Conservation (phyloP, 2,113 vertebrate genomes). For the Hydrolagus affinis region DNA sequence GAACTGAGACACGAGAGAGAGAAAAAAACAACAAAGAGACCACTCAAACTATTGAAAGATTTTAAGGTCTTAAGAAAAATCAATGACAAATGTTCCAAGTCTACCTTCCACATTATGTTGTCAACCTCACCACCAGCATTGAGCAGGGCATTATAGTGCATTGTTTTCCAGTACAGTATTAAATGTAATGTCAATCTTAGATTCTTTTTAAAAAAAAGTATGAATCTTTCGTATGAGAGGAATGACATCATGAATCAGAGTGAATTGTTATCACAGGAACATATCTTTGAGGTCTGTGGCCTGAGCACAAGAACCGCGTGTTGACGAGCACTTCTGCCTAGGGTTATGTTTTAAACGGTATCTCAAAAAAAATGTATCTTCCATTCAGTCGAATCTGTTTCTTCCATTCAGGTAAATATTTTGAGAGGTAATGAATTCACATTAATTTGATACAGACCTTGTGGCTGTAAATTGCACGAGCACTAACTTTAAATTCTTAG, state of each 20-base stretch:
- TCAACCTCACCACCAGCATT: background rate
- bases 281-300: background rate
- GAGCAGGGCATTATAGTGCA: background rate
- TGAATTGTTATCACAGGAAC: background rate
- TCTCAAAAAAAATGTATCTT: background rate
- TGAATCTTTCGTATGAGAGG: background rate
- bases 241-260: no score
- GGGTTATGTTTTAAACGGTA: background rate
- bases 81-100: slow-evolving; percentile 22
- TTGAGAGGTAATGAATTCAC: no score
- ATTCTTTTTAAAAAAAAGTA: background rate
- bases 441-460: no score
- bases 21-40: background rate
- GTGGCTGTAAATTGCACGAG: no score
- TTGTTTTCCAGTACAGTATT: slow-evolving; percentile 1
- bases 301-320: background rate
- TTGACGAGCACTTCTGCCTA: background rate
- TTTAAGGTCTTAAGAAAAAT: slow-evolving; percentile 18
- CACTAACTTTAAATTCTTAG: no score
- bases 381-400: background rate
- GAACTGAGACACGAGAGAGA: slow-evolving; percentile 17
- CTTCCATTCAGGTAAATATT: background rate
- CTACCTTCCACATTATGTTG: background rate
- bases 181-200: background rate
- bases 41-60: background rate